Percentiles rank a stretch among this genome's conserved stretches.
phyloP scores from a whole-genome alignment of 2,113 vertebrate species.

The Halichoerus grypus region DNA sequence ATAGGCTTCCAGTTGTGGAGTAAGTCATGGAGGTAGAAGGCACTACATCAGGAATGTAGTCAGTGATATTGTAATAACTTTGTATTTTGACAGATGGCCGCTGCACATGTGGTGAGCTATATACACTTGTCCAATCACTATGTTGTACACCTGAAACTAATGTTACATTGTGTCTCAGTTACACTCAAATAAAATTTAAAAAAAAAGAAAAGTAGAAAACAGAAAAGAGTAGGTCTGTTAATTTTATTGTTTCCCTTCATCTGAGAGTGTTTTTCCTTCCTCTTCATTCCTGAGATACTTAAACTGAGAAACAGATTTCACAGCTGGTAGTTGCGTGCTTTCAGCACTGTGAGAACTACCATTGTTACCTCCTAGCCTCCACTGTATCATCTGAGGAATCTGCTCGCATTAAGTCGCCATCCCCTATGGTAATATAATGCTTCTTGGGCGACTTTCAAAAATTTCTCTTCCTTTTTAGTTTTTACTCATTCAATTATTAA shows the following conservation, averaged over 20 bases:
- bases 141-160: background rate
- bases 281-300: background rate
- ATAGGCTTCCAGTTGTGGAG: background rate
- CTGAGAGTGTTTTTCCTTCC: background rate
- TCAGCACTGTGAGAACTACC: background rate
- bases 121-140: background rate
- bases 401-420: background rate
- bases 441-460: background rate
- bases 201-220: background rate
- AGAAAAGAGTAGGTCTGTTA: background rate
- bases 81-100: background rate
- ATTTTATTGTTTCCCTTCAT: background rate
- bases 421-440: background rate
- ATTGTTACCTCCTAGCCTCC: background rate
- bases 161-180: background rate
- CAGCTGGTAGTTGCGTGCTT: background rate
- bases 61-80: background rate
- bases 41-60: background rate
- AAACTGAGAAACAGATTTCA: background rate
- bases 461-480: background rate
- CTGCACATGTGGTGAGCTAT: background rate
- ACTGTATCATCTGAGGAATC: background rate
- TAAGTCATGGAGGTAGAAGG: background rate
- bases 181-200: too few species aligned
- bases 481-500: background rate